Conservation (phyloP, 1,140 invertebrate species). For the Amyelois transitella region DNA sequence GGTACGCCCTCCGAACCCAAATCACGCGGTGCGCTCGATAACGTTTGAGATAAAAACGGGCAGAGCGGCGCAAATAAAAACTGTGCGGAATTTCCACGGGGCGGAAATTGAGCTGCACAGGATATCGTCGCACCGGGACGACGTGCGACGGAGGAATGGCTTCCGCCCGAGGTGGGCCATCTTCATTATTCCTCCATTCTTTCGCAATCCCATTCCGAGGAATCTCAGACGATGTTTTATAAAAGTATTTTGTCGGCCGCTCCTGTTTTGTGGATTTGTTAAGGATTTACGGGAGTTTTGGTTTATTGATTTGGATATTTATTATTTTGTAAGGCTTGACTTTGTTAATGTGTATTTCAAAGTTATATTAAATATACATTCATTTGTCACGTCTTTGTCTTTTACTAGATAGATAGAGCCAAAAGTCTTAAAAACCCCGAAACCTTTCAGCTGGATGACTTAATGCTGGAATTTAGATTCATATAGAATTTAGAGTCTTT, state of each 20-base stretch:
- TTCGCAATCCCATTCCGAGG: conserved; percentile 19
- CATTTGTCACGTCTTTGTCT: too few relatives aligned
- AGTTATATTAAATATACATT: too few relatives aligned
- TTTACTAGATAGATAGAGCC: too few relatives aligned
- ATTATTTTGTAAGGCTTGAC: too few relatives aligned
- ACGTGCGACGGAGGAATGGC: conserved; percentile 50
- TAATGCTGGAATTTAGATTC: too few relatives aligned
- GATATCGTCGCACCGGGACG: conserved; percentile 59
- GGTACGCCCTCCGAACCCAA: neutral
- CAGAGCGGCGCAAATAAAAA: conserved; percentile 35
- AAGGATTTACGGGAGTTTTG: neutral
- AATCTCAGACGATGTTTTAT: conserved; percentile 2
- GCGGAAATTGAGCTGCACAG: conserved; percentile 63
- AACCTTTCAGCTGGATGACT: too few relatives aligned
- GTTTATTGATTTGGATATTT: too few relatives aligned
- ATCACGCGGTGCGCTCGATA: conserved; percentile 8
- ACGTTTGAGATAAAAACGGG: conserved; percentile 14
- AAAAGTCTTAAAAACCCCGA: too few relatives aligned
- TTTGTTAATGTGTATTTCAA: too few relatives aligned
- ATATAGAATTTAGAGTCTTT: too few relatives aligned
- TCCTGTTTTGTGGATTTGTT: neutral
- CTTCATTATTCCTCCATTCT: conserved; percentile 40
- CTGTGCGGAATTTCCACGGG: conserved; percentile 34
- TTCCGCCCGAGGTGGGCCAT: conserved; percentile 47
- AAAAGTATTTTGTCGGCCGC: conserved; percentile 2